These are phyloP conservation scores for Peromyscus leucopus DNA, from an alignment of 2,113 vertebrate species.

Conservation along the genomic window DNA sequence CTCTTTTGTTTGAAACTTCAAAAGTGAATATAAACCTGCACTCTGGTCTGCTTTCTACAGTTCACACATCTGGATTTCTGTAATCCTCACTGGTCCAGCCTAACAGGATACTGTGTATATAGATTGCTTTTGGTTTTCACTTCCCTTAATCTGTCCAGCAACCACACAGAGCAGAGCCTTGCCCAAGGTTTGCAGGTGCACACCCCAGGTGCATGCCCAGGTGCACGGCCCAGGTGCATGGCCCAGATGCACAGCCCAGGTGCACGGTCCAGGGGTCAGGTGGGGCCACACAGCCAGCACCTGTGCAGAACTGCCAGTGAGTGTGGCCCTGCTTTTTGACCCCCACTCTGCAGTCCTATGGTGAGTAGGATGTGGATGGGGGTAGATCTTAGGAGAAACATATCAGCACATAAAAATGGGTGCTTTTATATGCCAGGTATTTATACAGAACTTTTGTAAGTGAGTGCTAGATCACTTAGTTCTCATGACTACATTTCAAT, in stretches of 20 bases:
- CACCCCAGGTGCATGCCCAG: not conserved
- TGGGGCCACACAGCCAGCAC: not conserved
- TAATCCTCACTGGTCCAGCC: not conserved
- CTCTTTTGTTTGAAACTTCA: conserved; percentile 45
- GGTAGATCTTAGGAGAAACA: not conserved
- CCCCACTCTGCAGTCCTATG: not conserved
- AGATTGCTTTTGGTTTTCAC: not conserved
- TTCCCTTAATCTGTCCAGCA: not conserved
- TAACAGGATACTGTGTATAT: not conserved
- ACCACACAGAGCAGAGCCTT: not conserved
- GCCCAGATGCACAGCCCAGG: too few relatives aligned
- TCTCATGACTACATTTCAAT: not conserved
- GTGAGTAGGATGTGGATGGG: not conserved
- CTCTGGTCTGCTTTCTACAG: not conserved
- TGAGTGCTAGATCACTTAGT: conserved; percentile 1
- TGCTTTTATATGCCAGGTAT: not conserved
- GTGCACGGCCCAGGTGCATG: too few relatives aligned
- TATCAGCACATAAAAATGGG: not conserved
- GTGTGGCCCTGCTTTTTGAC: not conserved
- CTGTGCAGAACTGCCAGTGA: not conserved
- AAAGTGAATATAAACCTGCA: not conserved
- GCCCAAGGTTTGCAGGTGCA: not conserved
- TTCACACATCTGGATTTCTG: not conserved
- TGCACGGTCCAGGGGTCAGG: not conserved
- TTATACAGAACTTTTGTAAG: not conserved